Evolutionary conservation across 1,140 invertebrate genomes (phyloP).

Genomic region (Neodiprion lecontei): DNA sequence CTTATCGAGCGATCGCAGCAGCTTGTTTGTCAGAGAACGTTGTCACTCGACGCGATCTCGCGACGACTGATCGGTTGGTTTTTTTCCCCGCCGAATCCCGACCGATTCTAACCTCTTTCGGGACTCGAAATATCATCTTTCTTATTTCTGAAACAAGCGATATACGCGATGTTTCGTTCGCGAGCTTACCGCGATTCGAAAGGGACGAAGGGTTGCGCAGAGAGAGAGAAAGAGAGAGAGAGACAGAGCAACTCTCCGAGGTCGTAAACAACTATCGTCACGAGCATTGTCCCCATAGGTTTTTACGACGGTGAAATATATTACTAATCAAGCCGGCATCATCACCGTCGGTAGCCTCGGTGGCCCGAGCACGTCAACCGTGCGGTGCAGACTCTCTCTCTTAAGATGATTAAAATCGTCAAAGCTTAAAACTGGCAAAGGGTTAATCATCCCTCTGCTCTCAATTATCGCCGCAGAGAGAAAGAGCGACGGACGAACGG

Average conservation of each 20-base stretch:
- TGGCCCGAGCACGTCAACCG: too few species aligned
- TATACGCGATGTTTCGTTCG: neutral
- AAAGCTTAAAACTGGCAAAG: neutral
- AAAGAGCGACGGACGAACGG: too few species aligned
- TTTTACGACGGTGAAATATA: neutral
- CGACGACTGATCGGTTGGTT: neutral
- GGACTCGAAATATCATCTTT: neutral
- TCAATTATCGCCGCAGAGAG: too few species aligned
- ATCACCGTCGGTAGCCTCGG: too few species aligned
- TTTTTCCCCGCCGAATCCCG: constrained; percentile 9
- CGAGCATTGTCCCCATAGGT: too few species aligned
- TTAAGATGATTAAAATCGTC: constrained; percentile 5
- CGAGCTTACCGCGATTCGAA: constrained; percentile 8
- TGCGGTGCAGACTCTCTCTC: neutral
- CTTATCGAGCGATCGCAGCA: too few species aligned
- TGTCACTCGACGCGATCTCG: too few species aligned
- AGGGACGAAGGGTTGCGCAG: neutral
- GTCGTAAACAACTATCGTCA: too few species aligned
- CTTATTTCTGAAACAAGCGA: too few species aligned
- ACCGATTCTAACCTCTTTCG: constrained; percentile 15
- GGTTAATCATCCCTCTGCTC: neutral
- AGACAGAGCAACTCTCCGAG: neutral
- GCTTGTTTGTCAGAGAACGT: too few species aligned
- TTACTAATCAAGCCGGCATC: neutral
- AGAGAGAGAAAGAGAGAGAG: neutral